Conservation (phyloP, 2,113 vertebrate species). For the Macquaria australasica region DNA sequence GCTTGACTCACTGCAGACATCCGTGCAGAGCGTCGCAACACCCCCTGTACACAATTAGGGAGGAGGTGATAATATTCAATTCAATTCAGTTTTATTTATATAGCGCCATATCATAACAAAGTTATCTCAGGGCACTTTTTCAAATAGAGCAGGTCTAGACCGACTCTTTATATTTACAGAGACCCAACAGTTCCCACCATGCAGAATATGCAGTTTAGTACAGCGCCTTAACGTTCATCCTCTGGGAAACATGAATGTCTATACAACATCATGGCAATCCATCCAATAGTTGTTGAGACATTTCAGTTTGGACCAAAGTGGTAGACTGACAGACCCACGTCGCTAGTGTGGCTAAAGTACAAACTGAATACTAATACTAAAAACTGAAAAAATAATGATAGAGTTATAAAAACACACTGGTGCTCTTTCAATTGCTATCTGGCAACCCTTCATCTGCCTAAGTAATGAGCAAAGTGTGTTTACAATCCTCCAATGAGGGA, state of each 20-base stretch:
- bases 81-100: too few species aligned
- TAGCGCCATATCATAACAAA: too few species aligned
- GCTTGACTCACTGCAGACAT: not conserved
- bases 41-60: not conserved
- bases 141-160: too few species aligned
- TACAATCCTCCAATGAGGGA: not conserved
- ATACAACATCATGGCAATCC: not conserved
- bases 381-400: not conserved
- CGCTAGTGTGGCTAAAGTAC: not conserved
- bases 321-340: not conserved
- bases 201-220: not conserved
- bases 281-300: not conserved
- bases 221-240: not conserved
- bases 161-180: too few species aligned
- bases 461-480: constrained; percentile 25
- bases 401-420: not conserved
- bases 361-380: too few species aligned
- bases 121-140: too few species aligned
- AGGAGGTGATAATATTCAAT: not conserved
- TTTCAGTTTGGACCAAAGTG: not conserved
- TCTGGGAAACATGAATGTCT: not conserved
- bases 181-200: too few species aligned
- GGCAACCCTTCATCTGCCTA: not conserved
- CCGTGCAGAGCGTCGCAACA: not conserved
- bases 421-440: constrained; percentile 2